Conservation (phyloP, 2,888 invertebrate species). For the Lumbricus terrestris region DNA sequence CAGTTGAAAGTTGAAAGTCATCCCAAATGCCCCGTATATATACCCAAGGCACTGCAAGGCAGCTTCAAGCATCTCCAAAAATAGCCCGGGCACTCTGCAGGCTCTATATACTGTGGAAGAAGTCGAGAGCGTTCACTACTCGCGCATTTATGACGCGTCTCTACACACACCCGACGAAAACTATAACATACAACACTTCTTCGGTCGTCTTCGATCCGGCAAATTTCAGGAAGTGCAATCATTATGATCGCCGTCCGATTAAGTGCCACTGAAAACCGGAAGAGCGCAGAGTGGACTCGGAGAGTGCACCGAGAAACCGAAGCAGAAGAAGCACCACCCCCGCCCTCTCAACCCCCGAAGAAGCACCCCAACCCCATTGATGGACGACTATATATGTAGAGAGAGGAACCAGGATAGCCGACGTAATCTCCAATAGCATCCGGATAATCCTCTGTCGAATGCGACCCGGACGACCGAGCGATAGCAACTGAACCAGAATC, state of each 20-base stretch:
- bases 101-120: neutral
- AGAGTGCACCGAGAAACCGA: neutral
- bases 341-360: too few relatives aligned
- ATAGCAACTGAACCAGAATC: neutral
- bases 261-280: neutral
- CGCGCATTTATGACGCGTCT: neutral
- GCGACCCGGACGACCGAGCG: neutral
- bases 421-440: neutral
- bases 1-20: neutral
- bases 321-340: too few relatives aligned
- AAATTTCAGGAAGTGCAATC: neutral
- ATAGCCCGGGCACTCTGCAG: neutral
- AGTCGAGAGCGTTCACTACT: neutral
- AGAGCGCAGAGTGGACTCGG: neutral
- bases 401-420: neutral
- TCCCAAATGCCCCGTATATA: neutral
- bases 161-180: neutral
- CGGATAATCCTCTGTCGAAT: neutral
- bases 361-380: too few relatives aligned
- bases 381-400: too few relatives aligned
- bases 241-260: neutral
- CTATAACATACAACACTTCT: too few relatives aligned
- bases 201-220: neutral
- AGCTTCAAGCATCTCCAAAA: neutral
- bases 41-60: neutral